phyloP scores from a whole-genome alignment of 2,888 invertebrate species.

The Nemapogon koenigi region DNA sequence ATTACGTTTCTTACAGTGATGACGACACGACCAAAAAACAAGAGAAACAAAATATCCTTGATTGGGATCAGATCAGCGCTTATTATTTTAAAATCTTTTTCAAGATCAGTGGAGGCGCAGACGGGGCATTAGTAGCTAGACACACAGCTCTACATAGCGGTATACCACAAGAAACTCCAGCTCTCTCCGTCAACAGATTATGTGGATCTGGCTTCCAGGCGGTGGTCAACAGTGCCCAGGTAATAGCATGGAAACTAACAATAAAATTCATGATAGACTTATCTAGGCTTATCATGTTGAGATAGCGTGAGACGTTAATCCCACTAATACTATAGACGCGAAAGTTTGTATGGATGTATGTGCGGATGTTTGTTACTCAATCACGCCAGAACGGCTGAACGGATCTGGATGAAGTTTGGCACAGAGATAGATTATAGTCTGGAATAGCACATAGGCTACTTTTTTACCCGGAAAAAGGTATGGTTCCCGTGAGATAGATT shows the following conservation, averaged over 20 bases:
- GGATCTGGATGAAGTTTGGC: no score
- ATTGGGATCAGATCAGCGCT: background rate
- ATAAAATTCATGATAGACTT: no score
- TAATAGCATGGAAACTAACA: conserved; percentile 30
- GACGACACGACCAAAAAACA: no score
- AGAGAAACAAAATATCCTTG: no score
- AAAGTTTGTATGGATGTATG: no score
- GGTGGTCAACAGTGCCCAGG: conserved; percentile 88
- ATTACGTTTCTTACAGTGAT: no score
- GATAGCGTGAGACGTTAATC: background rate
- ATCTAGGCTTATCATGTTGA: no score
- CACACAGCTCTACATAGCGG: conserved; percentile 85
- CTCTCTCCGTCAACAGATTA: conserved; percentile 86
- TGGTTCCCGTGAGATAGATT: no score
- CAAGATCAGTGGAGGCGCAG: conserved; percentile 72
- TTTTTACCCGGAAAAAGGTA: background rate
- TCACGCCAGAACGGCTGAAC: no score
- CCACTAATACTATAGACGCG: no score
- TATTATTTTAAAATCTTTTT: conserved; percentile 11
- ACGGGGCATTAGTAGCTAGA: conserved; percentile 86
- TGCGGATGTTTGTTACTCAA: no score
- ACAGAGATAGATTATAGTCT: no score
- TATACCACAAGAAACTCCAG: conserved; percentile 83
- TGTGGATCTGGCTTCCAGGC: conserved; percentile 99
- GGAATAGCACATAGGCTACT: background rate